A percentile compares a stretch with the other conserved stretches of the same genome.
phyloP scores from a whole-genome alignment of 2,113 vertebrate genomes.

The Alosa alosa region DNA sequence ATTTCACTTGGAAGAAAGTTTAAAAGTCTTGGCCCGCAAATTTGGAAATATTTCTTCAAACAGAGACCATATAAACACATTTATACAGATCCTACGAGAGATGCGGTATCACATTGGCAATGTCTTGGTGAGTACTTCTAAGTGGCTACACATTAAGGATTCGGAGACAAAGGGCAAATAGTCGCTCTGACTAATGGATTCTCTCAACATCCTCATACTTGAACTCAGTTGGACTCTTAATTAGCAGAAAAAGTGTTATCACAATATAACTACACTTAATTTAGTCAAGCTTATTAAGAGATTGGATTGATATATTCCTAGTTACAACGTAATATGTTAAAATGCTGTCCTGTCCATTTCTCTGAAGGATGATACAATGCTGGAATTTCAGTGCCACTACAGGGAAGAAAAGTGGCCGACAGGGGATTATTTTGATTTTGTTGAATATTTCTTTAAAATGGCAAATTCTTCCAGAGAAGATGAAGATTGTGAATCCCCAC shows the following conservation, averaged over 20 bases:
- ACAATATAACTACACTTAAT: background rate
- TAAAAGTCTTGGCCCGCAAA: constrained; percentile 67
- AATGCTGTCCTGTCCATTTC: constrained; percentile 25
- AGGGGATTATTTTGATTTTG: constrained; percentile 68
- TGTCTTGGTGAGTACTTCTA: constrained; percentile 62
- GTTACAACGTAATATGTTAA: background rate
- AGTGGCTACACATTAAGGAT: background rate
- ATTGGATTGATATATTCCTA: background rate
- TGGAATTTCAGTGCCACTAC: constrained; percentile 74
- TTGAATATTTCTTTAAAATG: constrained; percentile 66
- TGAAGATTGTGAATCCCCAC: constrained; percentile 65
- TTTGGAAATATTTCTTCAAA: constrained; percentile 79
- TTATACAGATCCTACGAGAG: constrained; percentile 70
- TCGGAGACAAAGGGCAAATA: background rate
- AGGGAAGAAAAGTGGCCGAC: constrained; percentile 66
- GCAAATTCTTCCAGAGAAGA: constrained; percentile 54
- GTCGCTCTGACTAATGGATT: background rate
- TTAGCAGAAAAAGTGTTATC: background rate
- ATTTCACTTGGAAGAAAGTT: constrained; percentile 72
- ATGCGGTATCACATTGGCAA: constrained; percentile 60
- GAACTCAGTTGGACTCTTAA: background rate
- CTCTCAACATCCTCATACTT: background rate
- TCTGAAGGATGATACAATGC: constrained; percentile 64
- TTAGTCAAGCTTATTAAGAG: background rate
- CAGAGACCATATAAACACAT: constrained; percentile 70